Base-by-base conservation (phyloP, 2,113 vertebrate genomes). In the Grallaria varia region DNA sequence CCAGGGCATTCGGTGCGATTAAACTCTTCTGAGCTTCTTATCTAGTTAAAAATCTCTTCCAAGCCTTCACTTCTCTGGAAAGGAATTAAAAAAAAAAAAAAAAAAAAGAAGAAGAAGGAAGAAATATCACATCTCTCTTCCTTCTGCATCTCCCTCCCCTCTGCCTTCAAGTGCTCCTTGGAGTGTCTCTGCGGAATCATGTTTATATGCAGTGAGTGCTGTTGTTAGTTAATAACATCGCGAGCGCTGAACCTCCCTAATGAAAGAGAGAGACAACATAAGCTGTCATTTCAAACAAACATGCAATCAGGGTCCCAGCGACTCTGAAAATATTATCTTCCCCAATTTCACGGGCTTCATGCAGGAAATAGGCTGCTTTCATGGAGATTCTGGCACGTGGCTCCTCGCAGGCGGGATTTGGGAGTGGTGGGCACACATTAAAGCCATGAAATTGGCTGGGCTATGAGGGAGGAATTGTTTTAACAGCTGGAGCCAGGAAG, bases 201-300 rank as follows among this genome's bases (percentile, higher is more conserved):
- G 97, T 98, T 98, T 97, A 97, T 96, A 97, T 94, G 97, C 97
- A 96, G 97, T 94, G 94, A 97, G 97, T 95, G 87, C 95, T 91
- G 92, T 96, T 91, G 96, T 98, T 97, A 97, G 96, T 98, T 98
- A 98, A 98, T 98, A 98, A 98, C 97, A 96, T 95, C 94, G 96
- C 95, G 96, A 96, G 98, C 84, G 2, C 80, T 93, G 97, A 98
- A 97, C 96, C 94, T 97, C 96, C 96, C 95, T 98, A 97, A 97
- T 97, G 97, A 98, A 97, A 97, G 96, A 97, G 96, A 97, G 96
- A 93, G 94, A 98, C 97, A 97, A 97, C 97, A 98, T 97, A 97
- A 97, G 97, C 97, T 97, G 97, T 96, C 97, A 97, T 97, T 95
- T 97, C 97, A 97, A 98, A 97, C 97, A 98, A 98, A 98, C 97